These are phyloP conservation scores for Crepidodera aurea DNA, from an alignment of 2,888 invertebrate genomes.

Conservation along the genomic window DNA sequence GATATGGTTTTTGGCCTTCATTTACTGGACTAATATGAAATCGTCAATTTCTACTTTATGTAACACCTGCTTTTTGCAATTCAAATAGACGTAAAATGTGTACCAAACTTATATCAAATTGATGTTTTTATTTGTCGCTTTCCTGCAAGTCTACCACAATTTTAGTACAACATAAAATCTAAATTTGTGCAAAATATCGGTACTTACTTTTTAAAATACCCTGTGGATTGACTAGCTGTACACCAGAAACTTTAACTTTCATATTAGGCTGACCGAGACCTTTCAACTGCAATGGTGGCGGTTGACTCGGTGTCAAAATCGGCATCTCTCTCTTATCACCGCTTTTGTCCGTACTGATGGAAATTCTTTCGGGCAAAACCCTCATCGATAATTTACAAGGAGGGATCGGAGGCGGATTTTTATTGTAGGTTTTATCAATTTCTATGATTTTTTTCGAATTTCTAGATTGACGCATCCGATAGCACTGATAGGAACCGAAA, in stretches of 20 bases:
- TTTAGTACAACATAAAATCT: no score
- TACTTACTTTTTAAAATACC: slow-evolving; percentile 65
- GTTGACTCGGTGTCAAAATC: slow-evolving; percentile 21
- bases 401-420: slow-evolving; percentile 70
- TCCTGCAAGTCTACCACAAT: no score
- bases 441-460: slow-evolving; percentile 76
- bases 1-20: no score
- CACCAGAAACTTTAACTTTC: slow-evolving; percentile 57
- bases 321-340: slow-evolving; percentile 38
- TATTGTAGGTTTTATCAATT: slow-evolving; percentile 64
- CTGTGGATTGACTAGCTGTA: slow-evolving; percentile 66
- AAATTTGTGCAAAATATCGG: no score
- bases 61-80: no score
- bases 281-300: slow-evolving; percentile 33
- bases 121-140: no score
- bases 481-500: slow-evolving; percentile 84
- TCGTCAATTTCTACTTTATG: no score
- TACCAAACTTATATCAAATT: no score
- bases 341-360: slow-evolving; percentile 35
- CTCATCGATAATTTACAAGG: slow-evolving; percentile 60
- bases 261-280: slow-evolving; percentile 43
- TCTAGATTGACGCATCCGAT: slow-evolving; percentile 79
- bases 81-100: no score
- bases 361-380: slow-evolving; percentile 41
- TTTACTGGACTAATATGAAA: no score